A percentile compares a stretch with the other conserved stretches of the same genome.
Evolutionary conservation across 2,888 invertebrate genomes (phyloP).

Genomic region (Drosophila borealis): DNA sequence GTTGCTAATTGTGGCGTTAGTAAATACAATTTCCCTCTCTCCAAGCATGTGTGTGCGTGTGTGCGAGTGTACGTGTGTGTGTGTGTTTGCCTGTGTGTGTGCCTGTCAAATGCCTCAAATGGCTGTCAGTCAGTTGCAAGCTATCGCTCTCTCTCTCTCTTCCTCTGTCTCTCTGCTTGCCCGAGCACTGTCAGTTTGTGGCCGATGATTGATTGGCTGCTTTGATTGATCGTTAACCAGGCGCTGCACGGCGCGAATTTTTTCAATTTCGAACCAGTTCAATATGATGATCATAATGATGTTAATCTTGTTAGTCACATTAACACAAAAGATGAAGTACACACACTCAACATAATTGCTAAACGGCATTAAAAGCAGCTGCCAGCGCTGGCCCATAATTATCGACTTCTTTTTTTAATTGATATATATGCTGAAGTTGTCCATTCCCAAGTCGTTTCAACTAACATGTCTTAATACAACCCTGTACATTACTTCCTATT

Average conservation of each 20-base stretch:
- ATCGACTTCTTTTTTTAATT: not conserved
- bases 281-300: slow-evolving; percentile 39
- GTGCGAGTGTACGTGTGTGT: slow-evolving; percentile 5
- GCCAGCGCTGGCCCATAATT: not conserved
- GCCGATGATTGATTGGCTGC: slow-evolving; percentile 59
- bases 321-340: slow-evolving; percentile 22
- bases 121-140: slow-evolving; percentile 40
- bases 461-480: too few relatives aligned
- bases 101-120: slow-evolving; percentile 51
- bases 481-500: not conserved
- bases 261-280: slow-evolving; percentile 40
- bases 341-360: slow-evolving; percentile 15
- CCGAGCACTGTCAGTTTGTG: slow-evolving; percentile 12
- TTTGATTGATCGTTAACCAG: slow-evolving; percentile 54
- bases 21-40: slow-evolving; percentile 32
- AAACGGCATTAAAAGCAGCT: slow-evolving; percentile 15
- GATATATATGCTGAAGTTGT: not conserved
- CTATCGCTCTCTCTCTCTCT: not conserved
- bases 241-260: slow-evolving; percentile 7
- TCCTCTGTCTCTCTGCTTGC: not conserved
- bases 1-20: slow-evolving; percentile 51
- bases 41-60: not conserved
- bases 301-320: slow-evolving; percentile 44
- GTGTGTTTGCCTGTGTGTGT: slow-evolving; percentile 1
- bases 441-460: too few relatives aligned